Conservation (phyloP, 1,140 invertebrate species). For the Drosophila burlai region DNA sequence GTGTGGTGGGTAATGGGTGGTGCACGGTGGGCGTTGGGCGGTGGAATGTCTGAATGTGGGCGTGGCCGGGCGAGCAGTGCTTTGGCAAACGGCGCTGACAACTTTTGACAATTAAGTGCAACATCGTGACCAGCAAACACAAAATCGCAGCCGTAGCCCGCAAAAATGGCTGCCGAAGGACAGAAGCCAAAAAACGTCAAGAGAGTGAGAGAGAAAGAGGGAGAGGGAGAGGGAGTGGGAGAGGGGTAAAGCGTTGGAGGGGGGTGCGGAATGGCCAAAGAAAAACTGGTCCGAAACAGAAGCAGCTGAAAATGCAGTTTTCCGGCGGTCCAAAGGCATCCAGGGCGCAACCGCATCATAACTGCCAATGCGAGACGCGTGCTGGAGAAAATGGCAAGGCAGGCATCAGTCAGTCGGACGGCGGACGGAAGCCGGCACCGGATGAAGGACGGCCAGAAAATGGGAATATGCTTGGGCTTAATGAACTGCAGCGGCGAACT, state of each 20-base stretch:
- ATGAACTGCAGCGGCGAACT: constrained; percentile 26
- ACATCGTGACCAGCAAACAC: constrained; percentile 64
- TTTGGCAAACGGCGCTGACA: constrained; percentile 15
- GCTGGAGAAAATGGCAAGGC: constrained; percentile 22
- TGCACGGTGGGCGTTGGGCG: neutral
- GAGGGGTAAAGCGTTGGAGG: too few species aligned
- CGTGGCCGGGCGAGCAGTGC: too few species aligned
- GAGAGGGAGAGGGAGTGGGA: too few species aligned
- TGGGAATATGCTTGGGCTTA: constrained; percentile 21
- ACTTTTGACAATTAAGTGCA: constrained; percentile 67
- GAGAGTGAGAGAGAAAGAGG: too few species aligned
- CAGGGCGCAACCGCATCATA: constrained; percentile 47
- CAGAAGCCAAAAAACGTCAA: constrained; percentile 12
- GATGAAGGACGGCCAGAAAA: neutral
- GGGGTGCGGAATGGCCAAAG: neutral
- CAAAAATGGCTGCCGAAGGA: constrained; percentile 27
- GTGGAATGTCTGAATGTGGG: too few species aligned
- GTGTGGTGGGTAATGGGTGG: neutral
- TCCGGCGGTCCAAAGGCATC: constrained; percentile 16
- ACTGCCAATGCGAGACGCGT: constrained; percentile 41
- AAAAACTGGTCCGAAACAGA: constrained; percentile 14
- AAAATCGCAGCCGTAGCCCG: constrained; percentile 34
- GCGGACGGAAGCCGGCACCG: neutral
- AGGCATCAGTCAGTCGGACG: constrained; percentile 24
- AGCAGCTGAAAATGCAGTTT: constrained; percentile 41